Evolutionary conservation across 2,113 vertebrate genomes (phyloP).

Genomic region (Vidua macroura): DNA sequence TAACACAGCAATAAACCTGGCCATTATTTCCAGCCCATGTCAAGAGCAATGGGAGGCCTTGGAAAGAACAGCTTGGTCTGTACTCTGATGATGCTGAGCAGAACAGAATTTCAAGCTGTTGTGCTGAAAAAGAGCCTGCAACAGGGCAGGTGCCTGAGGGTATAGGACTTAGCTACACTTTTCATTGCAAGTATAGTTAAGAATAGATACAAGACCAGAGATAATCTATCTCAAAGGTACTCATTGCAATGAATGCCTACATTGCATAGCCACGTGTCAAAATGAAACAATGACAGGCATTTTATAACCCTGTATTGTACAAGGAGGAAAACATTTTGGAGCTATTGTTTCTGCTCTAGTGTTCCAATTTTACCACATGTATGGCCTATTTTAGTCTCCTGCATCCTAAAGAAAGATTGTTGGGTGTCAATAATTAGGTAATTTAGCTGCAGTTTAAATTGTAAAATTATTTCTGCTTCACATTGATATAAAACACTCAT

Average conservation of each 20-base stretch:
- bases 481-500: not conserved
- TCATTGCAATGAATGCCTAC: not conserved
- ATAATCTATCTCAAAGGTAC: not conserved
- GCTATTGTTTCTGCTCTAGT: not conserved
- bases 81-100: not conserved
- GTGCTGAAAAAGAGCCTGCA: not conserved
- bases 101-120: not conserved
- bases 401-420: not conserved
- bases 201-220: not conserved
- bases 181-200: not conserved
- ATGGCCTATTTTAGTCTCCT: not conserved
- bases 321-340: not conserved
- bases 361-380: not conserved
- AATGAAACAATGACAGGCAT: not conserved
- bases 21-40: constrained; percentile 18
- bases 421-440: not conserved
- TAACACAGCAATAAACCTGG: constrained; percentile 39
- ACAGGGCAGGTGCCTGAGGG: not conserved
- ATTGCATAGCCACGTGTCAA: not conserved
- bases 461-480: not conserved
- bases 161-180: not conserved
- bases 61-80: not conserved
- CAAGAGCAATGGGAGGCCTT: not conserved
- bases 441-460: not conserved
- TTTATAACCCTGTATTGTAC: not conserved